These are phyloP conservation scores for Rugalucina vietnamica DNA, from an alignment of 2,888 invertebrate species.

Conservation along the genomic window DNA sequence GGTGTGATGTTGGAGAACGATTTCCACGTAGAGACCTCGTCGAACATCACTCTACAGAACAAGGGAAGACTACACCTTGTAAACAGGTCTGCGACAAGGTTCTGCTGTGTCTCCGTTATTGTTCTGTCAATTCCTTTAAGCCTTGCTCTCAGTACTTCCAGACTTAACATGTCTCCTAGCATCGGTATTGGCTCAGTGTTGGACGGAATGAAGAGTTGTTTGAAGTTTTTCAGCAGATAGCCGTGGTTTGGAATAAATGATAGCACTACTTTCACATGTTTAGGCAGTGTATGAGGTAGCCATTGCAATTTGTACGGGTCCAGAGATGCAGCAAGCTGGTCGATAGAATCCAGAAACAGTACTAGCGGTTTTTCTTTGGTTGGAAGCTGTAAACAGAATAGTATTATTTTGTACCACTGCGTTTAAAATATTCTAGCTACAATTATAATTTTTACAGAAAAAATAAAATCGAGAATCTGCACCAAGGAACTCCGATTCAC, in stretches of 20 bases:
- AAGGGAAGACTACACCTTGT: constrained; percentile 73
- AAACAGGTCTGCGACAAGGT: constrained; percentile 66
- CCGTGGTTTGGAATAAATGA: constrained; percentile 70
- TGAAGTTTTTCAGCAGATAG: constrained; percentile 69
- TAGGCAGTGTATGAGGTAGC: constrained; percentile 71
- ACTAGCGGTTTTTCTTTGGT: constrained; percentile 60
- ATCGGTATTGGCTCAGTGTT: constrained; percentile 65
- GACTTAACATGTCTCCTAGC: constrained; percentile 66
- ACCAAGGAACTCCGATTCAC: no score
- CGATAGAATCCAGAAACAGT: constrained; percentile 73
- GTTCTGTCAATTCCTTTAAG: constrained; percentile 60
- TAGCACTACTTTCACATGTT: constrained; percentile 70
- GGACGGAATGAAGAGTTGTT: constrained; percentile 34
- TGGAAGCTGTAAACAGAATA: constrained; percentile 65
- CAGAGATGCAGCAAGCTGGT: constrained; percentile 70
- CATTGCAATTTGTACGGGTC: constrained; percentile 73
- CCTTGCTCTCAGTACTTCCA: constrained; percentile 70
- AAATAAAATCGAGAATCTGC: no score
- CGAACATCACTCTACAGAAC: constrained; percentile 72
- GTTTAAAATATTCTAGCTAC: no score
- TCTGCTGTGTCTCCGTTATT: constrained; percentile 67
- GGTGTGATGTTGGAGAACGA: constrained; percentile 67
- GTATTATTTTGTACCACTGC: no score
- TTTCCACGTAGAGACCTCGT: constrained; percentile 72
- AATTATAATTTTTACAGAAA: no score